Evolutionary conservation across 2,888 invertebrate species (phyloP).

Genomic region (Sinodicranocentrus sp.): DNA sequence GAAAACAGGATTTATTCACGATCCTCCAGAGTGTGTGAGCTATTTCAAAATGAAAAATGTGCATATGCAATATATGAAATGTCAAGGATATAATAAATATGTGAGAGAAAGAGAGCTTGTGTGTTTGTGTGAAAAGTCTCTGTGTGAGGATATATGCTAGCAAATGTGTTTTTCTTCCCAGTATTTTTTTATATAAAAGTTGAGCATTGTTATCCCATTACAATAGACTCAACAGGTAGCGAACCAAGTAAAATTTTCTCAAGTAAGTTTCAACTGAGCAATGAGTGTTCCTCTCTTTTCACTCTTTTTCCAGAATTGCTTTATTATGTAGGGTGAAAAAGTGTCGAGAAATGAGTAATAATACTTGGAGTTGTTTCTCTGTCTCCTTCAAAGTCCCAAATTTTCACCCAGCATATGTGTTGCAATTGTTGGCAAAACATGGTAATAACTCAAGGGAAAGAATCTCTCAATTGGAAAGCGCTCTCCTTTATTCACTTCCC

Average conservation of each 20-base stretch:
- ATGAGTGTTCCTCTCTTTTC: neutral
- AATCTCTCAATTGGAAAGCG: too few relatives aligned
- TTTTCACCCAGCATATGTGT: too few relatives aligned
- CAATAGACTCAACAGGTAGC: slow-evolving; percentile 41
- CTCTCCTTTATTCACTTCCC: neutral
- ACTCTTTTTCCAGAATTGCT: neutral
- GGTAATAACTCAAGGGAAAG: too few relatives aligned
- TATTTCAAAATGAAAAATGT: slow-evolving; percentile 2
- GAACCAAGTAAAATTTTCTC: neutral
- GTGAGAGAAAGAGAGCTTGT: neutral
- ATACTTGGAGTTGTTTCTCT: too few relatives aligned
- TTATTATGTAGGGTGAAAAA: neutral
- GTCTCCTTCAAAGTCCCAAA: too few relatives aligned
- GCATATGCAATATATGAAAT: neutral
- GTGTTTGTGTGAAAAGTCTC: neutral
- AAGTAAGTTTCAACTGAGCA: too few relatives aligned
- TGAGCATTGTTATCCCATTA: slow-evolving; percentile 31
- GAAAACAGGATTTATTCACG: neutral
- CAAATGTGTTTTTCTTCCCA: neutral
- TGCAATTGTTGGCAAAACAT: too few relatives aligned
- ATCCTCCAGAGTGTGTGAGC: neutral
- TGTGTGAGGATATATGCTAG: neutral
- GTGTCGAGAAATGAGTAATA: too few relatives aligned
- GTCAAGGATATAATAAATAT: too few relatives aligned
- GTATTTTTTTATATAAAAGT: neutral